Evolutionary conservation across 2,888 invertebrate species (phyloP).

Genomic region (Pristionchus maxplancki): DNA sequence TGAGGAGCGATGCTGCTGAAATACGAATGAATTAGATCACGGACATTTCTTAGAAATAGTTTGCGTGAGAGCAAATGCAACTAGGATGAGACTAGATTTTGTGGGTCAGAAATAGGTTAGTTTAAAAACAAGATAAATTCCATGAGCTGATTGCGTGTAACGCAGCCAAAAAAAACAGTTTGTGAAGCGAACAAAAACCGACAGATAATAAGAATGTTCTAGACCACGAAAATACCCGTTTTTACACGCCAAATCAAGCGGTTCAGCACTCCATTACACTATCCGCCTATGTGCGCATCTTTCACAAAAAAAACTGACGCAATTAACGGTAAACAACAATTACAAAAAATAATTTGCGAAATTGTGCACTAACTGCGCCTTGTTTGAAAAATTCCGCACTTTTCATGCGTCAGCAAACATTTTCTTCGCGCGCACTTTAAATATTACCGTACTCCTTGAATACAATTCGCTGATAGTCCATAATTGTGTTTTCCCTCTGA

Average conservation of each 20-base stretch:
- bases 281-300: not conserved
- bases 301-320: not conserved
- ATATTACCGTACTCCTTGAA: not conserved
- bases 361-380: not conserved
- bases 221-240: not conserved
- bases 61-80: not conserved
- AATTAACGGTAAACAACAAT: not conserved
- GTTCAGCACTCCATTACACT: too few species aligned
- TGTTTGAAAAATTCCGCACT: not conserved
- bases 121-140: not conserved
- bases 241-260: not conserved
- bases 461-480: not conserved
- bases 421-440: not conserved
- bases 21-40: not conserved
- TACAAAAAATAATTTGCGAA: conserved; percentile 16
- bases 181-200: not conserved
- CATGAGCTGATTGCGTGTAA: not conserved
- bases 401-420: not conserved
- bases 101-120: not conserved
- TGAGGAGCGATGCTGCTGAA: conserved; percentile 32
- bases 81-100: not conserved
- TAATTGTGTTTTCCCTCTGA: not conserved
- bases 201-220: not conserved
- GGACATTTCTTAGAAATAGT: not conserved
- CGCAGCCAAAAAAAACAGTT: not conserved